phyloP scores from a whole-genome alignment of 2,797 vertebrate species.

The Pseudochromis fuscus region DNA sequence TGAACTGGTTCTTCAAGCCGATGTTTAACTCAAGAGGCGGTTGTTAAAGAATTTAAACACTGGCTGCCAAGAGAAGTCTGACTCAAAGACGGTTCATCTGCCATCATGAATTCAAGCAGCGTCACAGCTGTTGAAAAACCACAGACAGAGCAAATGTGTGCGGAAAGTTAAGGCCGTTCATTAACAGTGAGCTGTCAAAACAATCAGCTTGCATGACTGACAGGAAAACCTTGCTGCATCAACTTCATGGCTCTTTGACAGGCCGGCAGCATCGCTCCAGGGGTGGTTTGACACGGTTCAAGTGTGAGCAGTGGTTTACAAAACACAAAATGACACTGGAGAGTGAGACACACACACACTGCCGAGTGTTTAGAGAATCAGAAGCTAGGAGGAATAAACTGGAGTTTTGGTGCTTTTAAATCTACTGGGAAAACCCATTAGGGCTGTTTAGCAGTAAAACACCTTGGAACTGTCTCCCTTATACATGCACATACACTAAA shows the following conservation, averaged over 20 bases:
- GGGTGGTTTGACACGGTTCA: slow-evolving; percentile 53
- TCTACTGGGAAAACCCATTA: not conserved
- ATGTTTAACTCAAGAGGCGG: not conserved
- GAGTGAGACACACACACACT: no score
- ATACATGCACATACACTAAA: no score
- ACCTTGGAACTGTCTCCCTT: no score
- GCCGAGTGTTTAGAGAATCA: slow-evolving; percentile 32
- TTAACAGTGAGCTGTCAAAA: slow-evolving; percentile 54
- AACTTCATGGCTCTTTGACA: slow-evolving; percentile 58
- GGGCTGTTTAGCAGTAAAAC: no score
- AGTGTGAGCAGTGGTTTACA: slow-evolving; percentile 53
- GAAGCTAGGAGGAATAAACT: slow-evolving; percentile 1
- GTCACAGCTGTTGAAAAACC: slow-evolving; percentile 23
- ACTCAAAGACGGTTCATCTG: slow-evolving; percentile 26
- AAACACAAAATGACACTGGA: slow-evolving; percentile 41
- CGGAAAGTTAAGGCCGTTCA: slow-evolving; percentile 41
- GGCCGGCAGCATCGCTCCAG: slow-evolving; percentile 51
- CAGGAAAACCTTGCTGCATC: slow-evolving; percentile 46
- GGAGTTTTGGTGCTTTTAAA: slow-evolving; percentile 11
- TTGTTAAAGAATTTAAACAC: slow-evolving; percentile 7
- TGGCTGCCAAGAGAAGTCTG: slow-evolving; percentile 7
- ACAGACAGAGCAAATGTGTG: slow-evolving; percentile 20
- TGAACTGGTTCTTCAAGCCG: slow-evolving; percentile 1
- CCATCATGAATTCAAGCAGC: slow-evolving; percentile 28
- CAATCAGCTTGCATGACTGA: slow-evolving; percentile 61